A percentile compares a stretch with the other conserved stretches of the same genome.
These are phyloP conservation scores for Geotrypetes seraphini DNA, from an alignment of 2,797 vertebrate genomes.

Conservation along the genomic window DNA sequence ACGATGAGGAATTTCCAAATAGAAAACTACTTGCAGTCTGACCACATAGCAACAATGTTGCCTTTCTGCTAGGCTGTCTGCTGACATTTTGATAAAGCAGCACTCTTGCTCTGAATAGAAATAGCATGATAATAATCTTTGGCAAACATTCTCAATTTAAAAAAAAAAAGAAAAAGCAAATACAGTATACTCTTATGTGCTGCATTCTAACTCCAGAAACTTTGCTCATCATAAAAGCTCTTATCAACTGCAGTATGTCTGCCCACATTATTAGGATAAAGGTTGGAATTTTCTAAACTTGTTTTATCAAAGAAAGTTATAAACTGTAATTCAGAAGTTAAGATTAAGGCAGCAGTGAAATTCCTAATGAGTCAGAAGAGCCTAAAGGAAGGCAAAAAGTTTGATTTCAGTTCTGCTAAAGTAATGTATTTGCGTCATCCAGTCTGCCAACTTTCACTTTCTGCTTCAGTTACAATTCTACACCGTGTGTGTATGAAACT, in stretches of 20 bases:
- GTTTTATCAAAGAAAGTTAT: constrained; percentile 7
- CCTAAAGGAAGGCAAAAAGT: constrained; percentile 15
- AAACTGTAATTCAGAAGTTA: constrained; percentile 4
- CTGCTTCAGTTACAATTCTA: too few species aligned
- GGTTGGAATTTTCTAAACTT: constrained; percentile 3
- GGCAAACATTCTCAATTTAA: constrained; percentile 26
- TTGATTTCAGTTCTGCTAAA: constrained; percentile 6
- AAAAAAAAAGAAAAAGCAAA: not conserved
- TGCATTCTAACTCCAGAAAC: constrained; percentile 5
- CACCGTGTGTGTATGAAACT: too few species aligned
- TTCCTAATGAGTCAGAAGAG: constrained; percentile 8
- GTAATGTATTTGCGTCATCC: constrained; percentile 13
- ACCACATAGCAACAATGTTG: constrained; percentile 24
- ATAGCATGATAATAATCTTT: constrained; percentile 27
- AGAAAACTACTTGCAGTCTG: constrained; percentile 14
- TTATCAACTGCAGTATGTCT: too few species aligned
- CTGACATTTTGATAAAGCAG: constrained; percentile 42
- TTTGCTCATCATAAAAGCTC: too few species aligned
- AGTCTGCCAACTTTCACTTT: too few species aligned
- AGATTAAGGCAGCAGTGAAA: not conserved
- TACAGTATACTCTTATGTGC: constrained; percentile 2
- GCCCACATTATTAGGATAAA: too few species aligned
- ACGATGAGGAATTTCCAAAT: constrained; percentile 22
- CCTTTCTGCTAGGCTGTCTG: constrained; percentile 22
- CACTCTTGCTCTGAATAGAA: constrained; percentile 29